These are phyloP conservation scores for Aquila chrysaetos DNA, from an alignment of 2,797 vertebrate genomes.

Conservation along the genomic window DNA sequence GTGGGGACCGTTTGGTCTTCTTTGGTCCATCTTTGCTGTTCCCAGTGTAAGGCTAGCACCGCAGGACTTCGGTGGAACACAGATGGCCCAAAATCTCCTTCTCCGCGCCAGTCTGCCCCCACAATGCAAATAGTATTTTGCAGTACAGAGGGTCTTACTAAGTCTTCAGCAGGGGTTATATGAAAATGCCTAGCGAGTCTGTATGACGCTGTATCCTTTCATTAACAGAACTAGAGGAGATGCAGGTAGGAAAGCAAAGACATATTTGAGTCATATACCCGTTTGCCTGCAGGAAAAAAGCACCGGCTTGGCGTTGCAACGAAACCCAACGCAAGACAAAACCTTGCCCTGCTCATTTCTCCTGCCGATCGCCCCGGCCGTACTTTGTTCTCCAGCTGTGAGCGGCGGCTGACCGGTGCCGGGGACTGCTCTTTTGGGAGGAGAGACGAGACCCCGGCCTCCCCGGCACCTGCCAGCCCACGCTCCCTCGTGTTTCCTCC, in stretches of 20 bases:
- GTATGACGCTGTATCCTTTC: not conserved
- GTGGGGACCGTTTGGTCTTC: too few relatives aligned
- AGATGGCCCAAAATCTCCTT: not conserved
- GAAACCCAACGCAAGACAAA: not conserved
- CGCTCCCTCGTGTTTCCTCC: not conserved
- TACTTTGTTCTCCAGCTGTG: not conserved
- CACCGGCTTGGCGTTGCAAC: not conserved
- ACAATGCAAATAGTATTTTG: not conserved
- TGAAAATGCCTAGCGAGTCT: not conserved
- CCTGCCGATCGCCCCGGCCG: not conserved
- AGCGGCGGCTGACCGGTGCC: not conserved
- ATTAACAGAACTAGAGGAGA: not conserved
- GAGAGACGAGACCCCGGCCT: not conserved
- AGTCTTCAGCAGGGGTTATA: not conserved
- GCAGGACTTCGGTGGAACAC: not conserved
- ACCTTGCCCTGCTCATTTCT: not conserved
- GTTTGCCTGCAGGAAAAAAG: not conserved
- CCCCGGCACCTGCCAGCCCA: conserved; percentile 32
- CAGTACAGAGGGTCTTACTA: not conserved
- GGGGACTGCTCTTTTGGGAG: not conserved
- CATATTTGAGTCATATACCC: not conserved
- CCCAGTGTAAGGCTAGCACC: not conserved
- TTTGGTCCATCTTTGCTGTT: not conserved
- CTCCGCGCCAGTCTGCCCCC: not conserved
- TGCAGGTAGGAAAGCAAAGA: not conserved